Base-by-base conservation (phyloP, 2,113 vertebrate species). In the Eolophus roseicapilla region DNA sequence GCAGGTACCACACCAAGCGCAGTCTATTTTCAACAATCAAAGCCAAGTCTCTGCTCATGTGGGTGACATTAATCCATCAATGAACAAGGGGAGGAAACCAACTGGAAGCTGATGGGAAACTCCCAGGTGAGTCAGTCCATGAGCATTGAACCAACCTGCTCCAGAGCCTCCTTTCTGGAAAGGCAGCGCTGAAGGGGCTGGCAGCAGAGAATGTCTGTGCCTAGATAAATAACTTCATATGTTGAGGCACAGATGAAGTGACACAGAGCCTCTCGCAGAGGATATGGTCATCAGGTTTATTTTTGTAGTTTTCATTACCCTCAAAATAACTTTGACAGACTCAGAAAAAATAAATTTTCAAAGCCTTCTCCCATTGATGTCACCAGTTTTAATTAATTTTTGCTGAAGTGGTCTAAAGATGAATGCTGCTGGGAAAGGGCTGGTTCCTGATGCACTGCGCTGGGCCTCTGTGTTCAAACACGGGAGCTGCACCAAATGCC, bases 311-410 rank as follows among this genome's bases (percentile, higher is more conserved):
- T 95, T 96, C 93, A 94, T 96, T 97, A 93, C 92, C 79, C 92
- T 91, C 93, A 71, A 94, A 95, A 97, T 95, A 96, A 94, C 93
- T 95, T 88, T 11, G 82, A 94, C 93, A 95, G 96, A 83, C 93
- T 73, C 9, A 90, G 91, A 77, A 95, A 95, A 96, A 95, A 96
- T 93, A 95, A 97, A 95, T 88, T 88, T 90, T 88, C 91, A 86
- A 93, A 88, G 76, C 80, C 57, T 90, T 91, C 92, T 76, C 74
- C 55, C 74, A 53, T 35, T 93, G 93, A 96, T 94, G 96, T 95
- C 95, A 96, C 84, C 77, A 92, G 71, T 96, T 96, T 92, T 96
- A 96, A 96, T 96, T 94, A 96, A 89, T 93, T 95, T 94, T 95
- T 87, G 93, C 91, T 93, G 86, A 96, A 89, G 81, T 17, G 49